Evolutionary conservation across 2,888 invertebrate species (phyloP).

Genomic region (Nomada flava): DNA sequence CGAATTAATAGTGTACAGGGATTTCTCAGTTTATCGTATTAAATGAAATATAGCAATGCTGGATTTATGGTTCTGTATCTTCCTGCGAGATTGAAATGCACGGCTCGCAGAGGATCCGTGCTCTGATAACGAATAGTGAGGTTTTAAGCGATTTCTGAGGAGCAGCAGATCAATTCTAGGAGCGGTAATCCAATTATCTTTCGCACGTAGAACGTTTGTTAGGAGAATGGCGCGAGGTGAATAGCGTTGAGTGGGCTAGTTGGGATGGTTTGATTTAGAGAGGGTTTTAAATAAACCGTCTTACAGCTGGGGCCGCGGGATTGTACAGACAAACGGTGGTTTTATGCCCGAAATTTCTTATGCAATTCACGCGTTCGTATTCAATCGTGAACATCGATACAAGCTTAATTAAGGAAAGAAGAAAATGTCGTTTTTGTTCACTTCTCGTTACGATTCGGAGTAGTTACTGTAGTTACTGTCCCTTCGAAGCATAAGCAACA

Average conservation of each 20-base stretch:
- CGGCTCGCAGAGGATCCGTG: too few relatives aligned
- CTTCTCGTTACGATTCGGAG: too few relatives aligned
- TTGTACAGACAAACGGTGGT: background rate
- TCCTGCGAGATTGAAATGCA: too few relatives aligned
- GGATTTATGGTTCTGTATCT: too few relatives aligned
- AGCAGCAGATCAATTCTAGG: background rate
- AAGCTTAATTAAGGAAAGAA: background rate
- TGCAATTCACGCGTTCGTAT: background rate
- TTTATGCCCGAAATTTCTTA: conserved; percentile 19
- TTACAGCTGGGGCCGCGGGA: background rate
- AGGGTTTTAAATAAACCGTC: conserved; percentile 44
- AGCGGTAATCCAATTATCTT: background rate
- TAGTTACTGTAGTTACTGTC: background rate
- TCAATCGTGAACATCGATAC: background rate
- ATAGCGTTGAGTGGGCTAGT: background rate
- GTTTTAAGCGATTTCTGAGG: background rate
- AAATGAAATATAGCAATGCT: too few relatives aligned
- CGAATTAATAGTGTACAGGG: too few relatives aligned
- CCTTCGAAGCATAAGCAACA: background rate
- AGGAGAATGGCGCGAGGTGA: background rate
- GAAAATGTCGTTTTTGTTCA: too few relatives aligned
- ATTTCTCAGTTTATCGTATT: too few relatives aligned
- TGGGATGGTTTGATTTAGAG: conserved; percentile 10
- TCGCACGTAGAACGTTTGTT: background rate
- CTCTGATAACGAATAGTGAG: too few relatives aligned